A percentile compares a stretch with the other conserved stretches of the same genome.
These are phyloP conservation scores for Alcedo atthis DNA, from an alignment of 2,797 vertebrate genomes.

Conservation along the genomic window DNA sequence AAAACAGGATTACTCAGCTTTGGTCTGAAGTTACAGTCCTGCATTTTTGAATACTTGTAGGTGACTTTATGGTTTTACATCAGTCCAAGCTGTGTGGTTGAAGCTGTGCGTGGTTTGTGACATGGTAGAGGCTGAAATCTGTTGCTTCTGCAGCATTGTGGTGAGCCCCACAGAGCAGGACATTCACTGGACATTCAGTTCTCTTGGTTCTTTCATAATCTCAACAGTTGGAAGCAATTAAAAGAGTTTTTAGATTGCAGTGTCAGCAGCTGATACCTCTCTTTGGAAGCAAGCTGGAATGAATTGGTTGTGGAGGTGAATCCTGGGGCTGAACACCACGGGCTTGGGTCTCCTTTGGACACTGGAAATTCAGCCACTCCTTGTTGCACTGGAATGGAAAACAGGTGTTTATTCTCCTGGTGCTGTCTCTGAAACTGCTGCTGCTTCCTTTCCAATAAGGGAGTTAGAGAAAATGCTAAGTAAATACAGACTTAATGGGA, in stretches of 20 bases:
- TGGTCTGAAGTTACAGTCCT: conserved; percentile 52
- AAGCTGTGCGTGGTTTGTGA: neutral
- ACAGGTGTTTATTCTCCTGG: neutral
- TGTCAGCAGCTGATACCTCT: neutral
- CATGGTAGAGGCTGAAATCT: neutral
- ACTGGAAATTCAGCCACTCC: neutral
- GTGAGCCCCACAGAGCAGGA: neutral
- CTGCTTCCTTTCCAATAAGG: neutral
- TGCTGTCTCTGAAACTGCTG: neutral
- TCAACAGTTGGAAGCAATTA: neutral
- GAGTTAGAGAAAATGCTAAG: conserved; percentile 13
- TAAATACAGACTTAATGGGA: conserved; percentile 23
- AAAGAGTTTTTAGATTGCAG: neutral
- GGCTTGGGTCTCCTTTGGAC: neutral
- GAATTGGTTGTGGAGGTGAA: neutral
- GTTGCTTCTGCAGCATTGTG: neutral
- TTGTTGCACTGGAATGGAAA: neutral
- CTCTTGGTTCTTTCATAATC: neutral
- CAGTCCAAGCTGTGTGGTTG: neutral
- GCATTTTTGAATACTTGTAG: neutral
- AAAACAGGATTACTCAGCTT: conserved; percentile 62
- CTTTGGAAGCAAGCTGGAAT: neutral
- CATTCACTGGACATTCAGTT: neutral
- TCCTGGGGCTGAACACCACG: neutral
- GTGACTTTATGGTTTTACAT: conserved; percentile 27